Evolutionary conservation across 1,140 invertebrate species (phyloP).

Genomic region (Drosophila ambigua): DNA sequence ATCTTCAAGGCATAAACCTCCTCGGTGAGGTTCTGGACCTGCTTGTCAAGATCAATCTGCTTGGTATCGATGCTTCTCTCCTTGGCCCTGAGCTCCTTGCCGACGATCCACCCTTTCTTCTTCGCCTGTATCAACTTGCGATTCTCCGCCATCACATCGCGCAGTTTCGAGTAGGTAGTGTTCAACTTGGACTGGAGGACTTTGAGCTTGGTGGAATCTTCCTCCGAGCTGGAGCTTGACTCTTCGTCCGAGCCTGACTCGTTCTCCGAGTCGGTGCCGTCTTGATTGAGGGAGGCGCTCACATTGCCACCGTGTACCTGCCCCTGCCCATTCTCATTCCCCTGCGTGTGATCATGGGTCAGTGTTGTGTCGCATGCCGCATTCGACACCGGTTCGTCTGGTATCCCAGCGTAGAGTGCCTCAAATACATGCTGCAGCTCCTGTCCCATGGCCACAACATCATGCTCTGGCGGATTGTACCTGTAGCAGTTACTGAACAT

Average conservation of each 20-base stretch:
- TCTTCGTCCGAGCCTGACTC: too few relatives aligned
- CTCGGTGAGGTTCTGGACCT: conserved; percentile 94
- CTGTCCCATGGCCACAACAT: conserved; percentile 98
- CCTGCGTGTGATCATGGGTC: conserved; percentile 45
- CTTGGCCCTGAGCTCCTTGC: conserved; percentile 92
- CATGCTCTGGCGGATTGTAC: conserved; percentile 98
- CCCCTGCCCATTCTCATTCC: conserved; percentile 41
- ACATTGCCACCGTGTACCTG: conserved; percentile 52
- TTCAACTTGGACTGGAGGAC: too few relatives aligned
- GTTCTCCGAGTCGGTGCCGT: conserved; percentile 79
- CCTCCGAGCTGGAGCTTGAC: too few relatives aligned
- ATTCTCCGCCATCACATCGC: too few relatives aligned
- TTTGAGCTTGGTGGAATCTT: conserved; percentile 85
- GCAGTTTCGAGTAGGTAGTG: too few relatives aligned
- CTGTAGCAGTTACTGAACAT: conserved; percentile 99
- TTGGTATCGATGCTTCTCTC: conserved; percentile 95
- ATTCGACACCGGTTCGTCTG: conserved; percentile 91
- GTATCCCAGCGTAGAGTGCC: conserved; percentile 97
- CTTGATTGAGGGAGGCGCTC: conserved; percentile 70
- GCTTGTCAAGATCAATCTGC: conserved; percentile 95
- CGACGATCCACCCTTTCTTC: conserved; percentile 91
- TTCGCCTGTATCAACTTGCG: conserved; percentile 84
- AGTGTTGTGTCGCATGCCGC: conserved; percentile 59
- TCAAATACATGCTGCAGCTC: conserved; percentile 99
- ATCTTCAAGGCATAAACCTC: conserved; percentile 92